Evolutionary conservation across 2,113 vertebrate genomes (phyloP), one percentile per base, ranked within the genome.

Genomic region (Vulpes lagopus): DNA sequence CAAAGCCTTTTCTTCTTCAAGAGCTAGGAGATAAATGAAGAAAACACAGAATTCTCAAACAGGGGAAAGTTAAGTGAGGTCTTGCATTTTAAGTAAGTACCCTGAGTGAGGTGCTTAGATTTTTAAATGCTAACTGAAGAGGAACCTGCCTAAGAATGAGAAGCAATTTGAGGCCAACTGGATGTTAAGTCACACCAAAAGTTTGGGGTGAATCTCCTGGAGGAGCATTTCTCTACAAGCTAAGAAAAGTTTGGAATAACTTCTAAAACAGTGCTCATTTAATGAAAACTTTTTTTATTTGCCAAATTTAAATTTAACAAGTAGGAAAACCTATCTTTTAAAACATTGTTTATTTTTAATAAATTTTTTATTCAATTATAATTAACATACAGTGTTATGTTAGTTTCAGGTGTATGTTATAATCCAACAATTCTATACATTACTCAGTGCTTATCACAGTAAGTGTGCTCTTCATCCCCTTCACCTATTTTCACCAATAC

Each of bases 211-310:
- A 43, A 27, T 3, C 38, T 76, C 38, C 14, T 22, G 15, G 8
- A 55, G 23, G 53, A 14, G 3, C n/a, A 4, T 43, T 83, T 85
- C 25, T n/a, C 57, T 30, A 20, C 0, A 90, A 57, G 85, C 20
- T 83, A 79, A 86, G 43, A 49, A 51, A 82, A 84, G 15, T 57
- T 67, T 83, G 10, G 20, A 30, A 38, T 25, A 20, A 15, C 62
- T 78, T 90, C 79, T 84, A 79, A 82, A 85, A 20, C 22, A 12
- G 23, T 80, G 7, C 30, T 90, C 7, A 55, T 15, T 95, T 89
- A 88, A 73, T 96, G 57, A 67, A 64, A 78, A 35, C 2, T 65
- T 95, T 67, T 91, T 84, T 69, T 73, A 82, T 95, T 88, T 64
- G 43, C 51, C 51, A 91, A 86, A 74, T 53, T 79, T 84, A 22